These are phyloP conservation scores for Acrobasis consociella DNA, from an alignment of 2,888 invertebrate genomes.

Conservation along the genomic window DNA sequence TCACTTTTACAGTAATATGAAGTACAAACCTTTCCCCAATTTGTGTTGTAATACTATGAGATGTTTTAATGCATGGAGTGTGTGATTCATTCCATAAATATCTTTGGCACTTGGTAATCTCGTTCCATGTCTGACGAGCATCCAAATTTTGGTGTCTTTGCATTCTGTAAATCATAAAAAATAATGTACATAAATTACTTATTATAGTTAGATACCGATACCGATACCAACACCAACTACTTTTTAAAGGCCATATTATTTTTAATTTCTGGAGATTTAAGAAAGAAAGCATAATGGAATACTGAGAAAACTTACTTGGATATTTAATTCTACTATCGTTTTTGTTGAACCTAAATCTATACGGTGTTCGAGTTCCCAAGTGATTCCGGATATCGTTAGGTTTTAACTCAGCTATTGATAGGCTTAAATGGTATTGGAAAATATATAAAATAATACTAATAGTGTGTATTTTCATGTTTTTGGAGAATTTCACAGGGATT, in stretches of 20 bases:
- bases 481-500: neutral
- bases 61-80: conserved; percentile 78
- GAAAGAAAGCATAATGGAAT: too few species aligned
- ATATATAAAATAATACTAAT: conserved; percentile 23
- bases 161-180: conserved; percentile 78
- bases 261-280: too few species aligned
- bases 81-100: conserved; percentile 76
- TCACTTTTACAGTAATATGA: neutral
- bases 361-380: conserved; percentile 88
- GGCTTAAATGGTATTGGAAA: conserved; percentile 8
- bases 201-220: too few species aligned
- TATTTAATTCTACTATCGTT: conserved; percentile 83
- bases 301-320: conserved; percentile 85
- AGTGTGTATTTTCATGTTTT: neutral
- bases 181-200: too few species aligned
- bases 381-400: conserved; percentile 58
- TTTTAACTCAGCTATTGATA: conserved; percentile 25
- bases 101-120: conserved; percentile 85
- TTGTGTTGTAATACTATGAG: conserved; percentile 79
- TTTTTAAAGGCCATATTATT: too few species aligned
- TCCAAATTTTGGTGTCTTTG: conserved; percentile 87
- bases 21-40: conserved; percentile 69
- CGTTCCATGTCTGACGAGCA: conserved; percentile 90
- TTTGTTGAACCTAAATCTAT: conserved; percentile 86
- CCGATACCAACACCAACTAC: too few species aligned